Percentiles rank a stretch among this genome's conserved stretches.
Conservation (phyloP, 2,113 vertebrate genomes). For the Trichomycterus rosablanca region DNA sequence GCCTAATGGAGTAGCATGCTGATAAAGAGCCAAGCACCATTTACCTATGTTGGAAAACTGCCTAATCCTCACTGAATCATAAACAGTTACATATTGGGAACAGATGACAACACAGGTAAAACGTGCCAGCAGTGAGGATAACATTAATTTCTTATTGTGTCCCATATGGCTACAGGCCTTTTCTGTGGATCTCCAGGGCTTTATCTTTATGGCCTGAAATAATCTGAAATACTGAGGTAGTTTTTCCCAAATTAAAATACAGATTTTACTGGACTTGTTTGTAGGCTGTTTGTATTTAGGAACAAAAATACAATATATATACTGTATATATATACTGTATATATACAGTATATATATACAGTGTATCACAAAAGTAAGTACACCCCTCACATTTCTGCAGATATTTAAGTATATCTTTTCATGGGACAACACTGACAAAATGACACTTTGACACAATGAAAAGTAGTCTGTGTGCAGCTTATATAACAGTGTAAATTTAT, state of each 20-base stretch:
- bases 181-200: neutral
- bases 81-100: constrained; percentile 15
- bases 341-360: no score
- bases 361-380: no score
- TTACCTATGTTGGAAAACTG: constrained; percentile 3
- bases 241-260: constrained; percentile 15
- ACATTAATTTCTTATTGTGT: constrained; percentile 10
- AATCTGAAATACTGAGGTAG: constrained; percentile 8
- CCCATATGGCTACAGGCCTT: neutral
- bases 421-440: no score
- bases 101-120: constrained; percentile 21
- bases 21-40: constrained; percentile 19
- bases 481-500: no score
- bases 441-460: no score
- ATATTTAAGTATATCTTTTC: no score
- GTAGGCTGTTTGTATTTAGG: no score
- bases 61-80: constrained; percentile 24
- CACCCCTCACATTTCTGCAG: no score
- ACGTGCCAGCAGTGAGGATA: neutral
- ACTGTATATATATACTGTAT: no score
- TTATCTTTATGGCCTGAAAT: constrained; percentile 4
- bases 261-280: constrained; percentile 24
- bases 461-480: no score
- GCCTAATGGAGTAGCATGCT: constrained; percentile 39
- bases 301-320: no score